Base-by-base conservation (phyloP, 92 coral and sea anemone species). In the Porites cylindrica region DNA sequence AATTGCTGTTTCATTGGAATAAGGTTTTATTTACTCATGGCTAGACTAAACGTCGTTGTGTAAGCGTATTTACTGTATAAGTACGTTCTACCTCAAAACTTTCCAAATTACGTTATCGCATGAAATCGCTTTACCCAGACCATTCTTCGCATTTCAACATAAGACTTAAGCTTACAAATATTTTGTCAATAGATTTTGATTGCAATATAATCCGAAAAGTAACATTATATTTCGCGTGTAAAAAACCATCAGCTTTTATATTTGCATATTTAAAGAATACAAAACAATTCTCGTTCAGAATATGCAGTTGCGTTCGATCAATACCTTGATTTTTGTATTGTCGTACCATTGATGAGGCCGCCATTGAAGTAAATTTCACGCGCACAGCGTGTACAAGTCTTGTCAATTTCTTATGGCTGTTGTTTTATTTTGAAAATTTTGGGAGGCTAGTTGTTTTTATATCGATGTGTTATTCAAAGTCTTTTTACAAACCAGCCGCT, bases 161-260 rank as follows among this genome's bases (percentile, higher is more conserved):
- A 26, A 11, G 47, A 38, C 47, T 4, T 70, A 26, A 38, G 65
- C 63, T 50, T 20, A 64, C 51, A 61, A 56, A 47, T 64, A 18
- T 47, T 20, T 38, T 18, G 7, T 7, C 38, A 9, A 29, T 19
- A 10, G 73, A 8, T 79, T 81, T 70, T 68, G 85, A 81, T 81
- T 81, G 85, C 13, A 69, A 81, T 29, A 68, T 70, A 69, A 70
- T 81, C 85, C 11, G 2, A 66, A 32, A 54, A 81, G 77, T 56
- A 9, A 70, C 77, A 38, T 38, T 38, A 38, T 38, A 73, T 70
- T 70, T 81, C 69, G 52, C 6, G 21, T 19, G 19, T 8, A 7
- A 18, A 54, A 67, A 54, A 11, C 65, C 18, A 3, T 1, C 21
- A 69, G 8, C 54, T 3, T 19, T 47, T 43, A 12, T 65, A 66